Conservation (phyloP, 2,113 vertebrate species). For the Hyperoodon ampullatus region DNA sequence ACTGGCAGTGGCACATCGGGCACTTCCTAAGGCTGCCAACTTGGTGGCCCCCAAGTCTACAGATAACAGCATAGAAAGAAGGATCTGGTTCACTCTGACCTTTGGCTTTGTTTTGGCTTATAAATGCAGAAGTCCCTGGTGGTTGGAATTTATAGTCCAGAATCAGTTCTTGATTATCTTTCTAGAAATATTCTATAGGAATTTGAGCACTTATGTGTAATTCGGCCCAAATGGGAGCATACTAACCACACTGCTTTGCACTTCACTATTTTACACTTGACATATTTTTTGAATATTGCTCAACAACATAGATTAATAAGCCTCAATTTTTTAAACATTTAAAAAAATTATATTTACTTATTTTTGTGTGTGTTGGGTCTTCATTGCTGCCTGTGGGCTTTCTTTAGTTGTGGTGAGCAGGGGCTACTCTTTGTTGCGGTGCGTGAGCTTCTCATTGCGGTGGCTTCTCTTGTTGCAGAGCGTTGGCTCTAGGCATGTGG, state of each 20-base stretch:
- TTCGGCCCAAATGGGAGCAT: neutral
- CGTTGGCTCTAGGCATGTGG: too few species aligned
- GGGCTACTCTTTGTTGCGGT: too few species aligned
- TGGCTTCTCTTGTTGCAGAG: too few species aligned
- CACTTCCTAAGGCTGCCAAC: neutral
- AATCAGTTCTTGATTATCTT: neutral
- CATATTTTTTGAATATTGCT: neutral
- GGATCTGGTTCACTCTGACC: neutral
- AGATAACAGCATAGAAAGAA: neutral
- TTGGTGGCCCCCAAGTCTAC: neutral
- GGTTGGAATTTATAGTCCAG: neutral
- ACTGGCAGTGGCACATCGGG: neutral
- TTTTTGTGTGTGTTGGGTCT: too few species aligned
- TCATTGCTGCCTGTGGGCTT: too few species aligned
- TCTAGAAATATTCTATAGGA: neutral
- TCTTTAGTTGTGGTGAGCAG: too few species aligned
- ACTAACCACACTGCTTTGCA: neutral
- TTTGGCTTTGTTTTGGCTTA: conserved; percentile 23
- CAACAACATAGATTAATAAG: neutral
- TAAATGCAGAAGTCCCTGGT: neutral
- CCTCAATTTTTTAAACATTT: neutral
- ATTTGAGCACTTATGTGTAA: neutral
- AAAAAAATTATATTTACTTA: too few species aligned
- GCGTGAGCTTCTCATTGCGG: too few species aligned
- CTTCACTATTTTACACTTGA: neutral